Evolutionary conservation across 2,888 invertebrate species (phyloP).

Genomic region (Busseola fusca): DNA sequence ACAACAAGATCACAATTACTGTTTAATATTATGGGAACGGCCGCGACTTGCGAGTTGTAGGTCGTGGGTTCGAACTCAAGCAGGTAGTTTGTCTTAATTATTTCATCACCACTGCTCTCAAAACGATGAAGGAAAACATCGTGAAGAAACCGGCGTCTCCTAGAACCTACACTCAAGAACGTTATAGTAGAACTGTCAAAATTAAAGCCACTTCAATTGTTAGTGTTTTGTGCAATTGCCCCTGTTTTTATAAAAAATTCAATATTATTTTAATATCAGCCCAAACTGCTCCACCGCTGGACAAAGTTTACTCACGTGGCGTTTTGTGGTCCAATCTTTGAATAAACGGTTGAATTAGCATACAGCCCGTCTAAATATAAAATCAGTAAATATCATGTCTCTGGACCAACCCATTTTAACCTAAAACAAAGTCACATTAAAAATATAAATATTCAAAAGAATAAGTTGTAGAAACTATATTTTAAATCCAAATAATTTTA

Average conservation of each 20-base stretch:
- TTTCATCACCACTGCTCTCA: too few relatives aligned
- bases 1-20: too few relatives aligned
- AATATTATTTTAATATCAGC: background rate
- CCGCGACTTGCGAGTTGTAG: too few relatives aligned
- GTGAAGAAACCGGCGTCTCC: too few relatives aligned
- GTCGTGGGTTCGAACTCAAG: too few relatives aligned
- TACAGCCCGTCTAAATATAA: background rate
- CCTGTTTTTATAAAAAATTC: background rate
- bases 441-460: too few relatives aligned
- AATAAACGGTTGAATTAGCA: background rate
- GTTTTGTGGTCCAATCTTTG: background rate
- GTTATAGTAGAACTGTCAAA: background rate
- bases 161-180: background rate
- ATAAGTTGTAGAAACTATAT: background rate
- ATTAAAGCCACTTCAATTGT: background rate
- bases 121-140: too few relatives aligned
- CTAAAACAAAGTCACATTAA: background rate
- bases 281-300: background rate
- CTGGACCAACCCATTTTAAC: background rate
- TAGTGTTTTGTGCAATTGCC: background rate
- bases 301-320: background rate
- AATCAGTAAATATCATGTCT: conserved; percentile 6
- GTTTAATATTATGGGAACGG: too few relatives aligned
- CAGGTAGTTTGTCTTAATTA: too few relatives aligned
- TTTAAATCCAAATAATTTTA: background rate